phyloP scores from a whole-genome alignment of 2,888 invertebrate genomes.

The Hofmannophila pseudospretella region DNA sequence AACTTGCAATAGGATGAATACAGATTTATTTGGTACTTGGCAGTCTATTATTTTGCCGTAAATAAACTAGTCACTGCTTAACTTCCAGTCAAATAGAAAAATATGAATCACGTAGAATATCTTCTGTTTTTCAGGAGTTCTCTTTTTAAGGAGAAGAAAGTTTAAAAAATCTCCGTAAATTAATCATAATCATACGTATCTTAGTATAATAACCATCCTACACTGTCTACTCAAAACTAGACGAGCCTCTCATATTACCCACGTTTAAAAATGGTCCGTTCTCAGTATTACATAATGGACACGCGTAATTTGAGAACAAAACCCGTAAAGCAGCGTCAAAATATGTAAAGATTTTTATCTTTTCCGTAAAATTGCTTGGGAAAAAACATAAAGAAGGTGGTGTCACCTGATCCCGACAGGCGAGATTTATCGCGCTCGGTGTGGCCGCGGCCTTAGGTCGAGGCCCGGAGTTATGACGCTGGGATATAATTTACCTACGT shows the following conservation, averaged over 20 bases:
- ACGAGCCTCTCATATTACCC: slow-evolving; percentile 13
- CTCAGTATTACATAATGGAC: slow-evolving; percentile 69
- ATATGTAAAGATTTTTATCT: slow-evolving; percentile 79
- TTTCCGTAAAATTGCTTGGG: slow-evolving; percentile 78
- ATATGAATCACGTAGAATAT: no score
- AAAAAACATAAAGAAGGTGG: slow-evolving; percentile 79
- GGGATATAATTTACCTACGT: slow-evolving; percentile 66
- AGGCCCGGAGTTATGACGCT: slow-evolving; percentile 64
- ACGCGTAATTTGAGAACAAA: slow-evolving; percentile 75
- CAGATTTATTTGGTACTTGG: no score
- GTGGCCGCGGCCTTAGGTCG: slow-evolving; percentile 74
- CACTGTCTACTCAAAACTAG: slow-evolving; percentile 6
- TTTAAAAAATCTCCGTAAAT: no score
- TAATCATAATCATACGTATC: slow-evolving; percentile 9
- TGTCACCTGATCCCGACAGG: slow-evolving; percentile 77
- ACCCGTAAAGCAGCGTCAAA: slow-evolving; percentile 74
- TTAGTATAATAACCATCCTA: slow-evolving; percentile 3
- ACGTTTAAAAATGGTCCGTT: slow-evolving; percentile 52
- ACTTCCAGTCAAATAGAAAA: no score
- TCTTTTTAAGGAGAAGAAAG: no score
- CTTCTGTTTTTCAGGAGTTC: no score
- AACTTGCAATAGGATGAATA: no score
- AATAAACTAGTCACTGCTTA: no score
- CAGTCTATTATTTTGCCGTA: no score
- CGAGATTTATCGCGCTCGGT: slow-evolving; percentile 66